phyloP scores from a whole-genome alignment of 2,113 vertebrate species.

The Girardinichthys multiradiatus region DNA sequence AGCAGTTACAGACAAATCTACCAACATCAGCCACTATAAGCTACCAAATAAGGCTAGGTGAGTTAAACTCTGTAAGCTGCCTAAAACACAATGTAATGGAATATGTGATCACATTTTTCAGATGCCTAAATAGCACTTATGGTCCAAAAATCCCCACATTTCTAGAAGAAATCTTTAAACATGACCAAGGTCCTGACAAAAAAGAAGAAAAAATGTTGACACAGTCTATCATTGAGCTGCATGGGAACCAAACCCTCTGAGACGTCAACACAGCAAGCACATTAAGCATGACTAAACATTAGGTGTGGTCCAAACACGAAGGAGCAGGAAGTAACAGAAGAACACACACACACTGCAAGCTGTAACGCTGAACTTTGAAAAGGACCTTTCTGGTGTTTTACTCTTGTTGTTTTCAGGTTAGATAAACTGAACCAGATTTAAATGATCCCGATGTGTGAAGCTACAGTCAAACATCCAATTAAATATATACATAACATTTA shows the following conservation, averaged over 20 bases:
- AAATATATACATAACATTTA: too few species aligned
- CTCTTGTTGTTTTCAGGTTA: slow-evolving; percentile 22
- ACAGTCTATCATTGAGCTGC: slow-evolving; percentile 6
- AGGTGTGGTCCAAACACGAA: slow-evolving; percentile 55
- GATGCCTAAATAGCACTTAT: neutral
- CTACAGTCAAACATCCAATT: neutral
- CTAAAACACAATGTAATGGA: neutral
- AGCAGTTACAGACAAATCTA: neutral
- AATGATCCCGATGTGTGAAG: neutral
- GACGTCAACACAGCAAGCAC: slow-evolving; percentile 43
- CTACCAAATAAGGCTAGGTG: neutral
- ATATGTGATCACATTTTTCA: neutral
- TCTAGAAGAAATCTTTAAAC: neutral
- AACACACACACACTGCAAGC: slow-evolving; percentile 3
- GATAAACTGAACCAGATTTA: neutral
- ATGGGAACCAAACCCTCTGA: slow-evolving; percentile 36
- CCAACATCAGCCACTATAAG: neutral
- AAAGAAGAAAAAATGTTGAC: neutral
- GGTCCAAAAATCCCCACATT: slow-evolving; percentile 1
- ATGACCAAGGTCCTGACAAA: slow-evolving; percentile 11
- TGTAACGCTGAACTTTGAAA: neutral
- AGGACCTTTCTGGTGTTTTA: slow-evolving; percentile 11
- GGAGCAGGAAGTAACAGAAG: slow-evolving; percentile 12
- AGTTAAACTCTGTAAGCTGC: neutral
- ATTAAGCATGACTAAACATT: slow-evolving; percentile 54